A percentile compares a stretch with the other conserved stretches of the same genome.
Conservation (phyloP, 1,140 invertebrate genomes). For the Drosophila equinoxialis region DNA sequence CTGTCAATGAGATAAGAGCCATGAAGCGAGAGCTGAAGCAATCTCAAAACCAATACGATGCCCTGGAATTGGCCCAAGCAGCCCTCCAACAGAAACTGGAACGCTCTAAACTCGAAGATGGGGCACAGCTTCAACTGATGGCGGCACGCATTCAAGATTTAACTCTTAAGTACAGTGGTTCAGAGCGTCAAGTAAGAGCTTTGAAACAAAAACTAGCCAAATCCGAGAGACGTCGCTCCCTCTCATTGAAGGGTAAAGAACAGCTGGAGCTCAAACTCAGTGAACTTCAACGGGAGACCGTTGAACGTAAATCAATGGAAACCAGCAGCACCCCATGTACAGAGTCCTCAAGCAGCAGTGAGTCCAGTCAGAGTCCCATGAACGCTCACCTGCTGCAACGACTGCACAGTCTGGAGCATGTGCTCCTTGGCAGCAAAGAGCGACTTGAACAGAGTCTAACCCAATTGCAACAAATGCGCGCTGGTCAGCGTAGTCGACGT, state of each 20-base stretch:
- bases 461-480: conserved; percentile 85
- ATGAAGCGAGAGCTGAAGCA: conserved; percentile 92
- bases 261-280: conserved; percentile 91
- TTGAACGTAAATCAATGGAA: conserved; percentile 84
- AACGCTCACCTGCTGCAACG: conserved; percentile 84
- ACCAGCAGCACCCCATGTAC: conserved; percentile 42
- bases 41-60: conserved; percentile 90
- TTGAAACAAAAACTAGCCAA: conserved; percentile 91
- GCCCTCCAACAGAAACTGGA: conserved; percentile 89
- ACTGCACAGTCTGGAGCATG: conserved; percentile 85
- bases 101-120: conserved; percentile 87
- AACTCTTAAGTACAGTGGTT: conserved; percentile 90
- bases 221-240: conserved; percentile 90
- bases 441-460: conserved; percentile 74
- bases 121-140: conserved; percentile 90
- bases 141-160: conserved; percentile 92
- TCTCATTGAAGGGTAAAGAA: conserved; percentile 91
- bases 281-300: conserved; percentile 91
- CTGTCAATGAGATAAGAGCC: conserved; percentile 90
- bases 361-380: conserved; percentile 41
- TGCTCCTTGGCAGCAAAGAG: conserved; percentile 84
- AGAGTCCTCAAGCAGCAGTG: conserved; percentile 53
- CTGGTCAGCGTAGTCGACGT: conserved; percentile 83
- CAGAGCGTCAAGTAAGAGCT: conserved; percentile 92
- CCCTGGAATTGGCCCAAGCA: conserved; percentile 89